These are phyloP conservation scores for Nannobrachium achirus DNA, from an alignment of 2,113 vertebrate species.

Conservation along the genomic window DNA sequence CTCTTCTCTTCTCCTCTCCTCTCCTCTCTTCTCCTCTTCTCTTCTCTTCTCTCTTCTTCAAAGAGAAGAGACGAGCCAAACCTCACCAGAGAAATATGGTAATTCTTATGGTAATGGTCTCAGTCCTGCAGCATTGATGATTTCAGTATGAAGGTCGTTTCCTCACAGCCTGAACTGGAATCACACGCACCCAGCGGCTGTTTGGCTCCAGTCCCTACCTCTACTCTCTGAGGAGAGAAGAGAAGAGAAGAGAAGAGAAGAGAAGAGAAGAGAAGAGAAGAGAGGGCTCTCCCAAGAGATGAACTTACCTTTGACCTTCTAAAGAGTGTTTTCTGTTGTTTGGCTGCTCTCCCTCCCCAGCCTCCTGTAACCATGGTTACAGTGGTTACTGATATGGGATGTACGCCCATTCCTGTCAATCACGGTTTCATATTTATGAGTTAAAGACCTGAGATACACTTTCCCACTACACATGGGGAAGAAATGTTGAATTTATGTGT, in stretches of 20 bases:
- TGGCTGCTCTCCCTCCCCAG: conserved; percentile 4
- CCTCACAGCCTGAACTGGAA: not conserved
- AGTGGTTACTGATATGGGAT: not conserved
- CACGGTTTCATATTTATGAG: not conserved
- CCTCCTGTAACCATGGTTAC: conserved; percentile 16
- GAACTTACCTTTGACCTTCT: conserved; percentile 26
- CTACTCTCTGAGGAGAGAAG: too few species aligned
- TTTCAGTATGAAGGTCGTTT: conserved; percentile 5
- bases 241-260: too few species aligned
- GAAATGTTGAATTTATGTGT: not conserved
- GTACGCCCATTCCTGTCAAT: not conserved
- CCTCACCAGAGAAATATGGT: conserved; percentile 9
- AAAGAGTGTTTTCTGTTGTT: not conserved
- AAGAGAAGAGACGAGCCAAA: not conserved
- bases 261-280: too few species aligned
- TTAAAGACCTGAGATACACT: not conserved
- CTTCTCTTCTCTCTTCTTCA: too few species aligned
- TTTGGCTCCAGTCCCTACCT: not conserved
- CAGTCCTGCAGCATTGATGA: conserved; percentile 1
- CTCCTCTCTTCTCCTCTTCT: too few species aligned
- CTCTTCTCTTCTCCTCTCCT: too few species aligned
- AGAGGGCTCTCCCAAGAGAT: not conserved
- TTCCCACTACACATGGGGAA: not conserved
- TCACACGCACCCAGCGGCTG: not conserved
- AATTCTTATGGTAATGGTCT: conserved; percentile 7